A percentile compares a stretch with the other conserved stretches of the same genome.
Conservation (phyloP, 2,113 vertebrate genomes). For the Alectura lathami region DNA sequence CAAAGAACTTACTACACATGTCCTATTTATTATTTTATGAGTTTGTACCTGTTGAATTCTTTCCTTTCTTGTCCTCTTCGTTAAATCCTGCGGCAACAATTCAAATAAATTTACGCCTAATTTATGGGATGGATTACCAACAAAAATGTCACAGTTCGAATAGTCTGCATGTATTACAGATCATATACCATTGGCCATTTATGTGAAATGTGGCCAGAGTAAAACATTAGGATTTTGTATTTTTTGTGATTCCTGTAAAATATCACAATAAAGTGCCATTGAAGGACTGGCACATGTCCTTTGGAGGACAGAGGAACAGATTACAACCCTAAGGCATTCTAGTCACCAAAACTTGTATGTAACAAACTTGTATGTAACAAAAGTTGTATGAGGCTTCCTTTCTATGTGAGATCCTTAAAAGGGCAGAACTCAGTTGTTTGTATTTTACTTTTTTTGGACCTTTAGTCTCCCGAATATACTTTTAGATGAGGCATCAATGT, state of each 20-base stretch:
- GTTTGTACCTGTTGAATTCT: neutral
- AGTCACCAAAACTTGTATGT: neutral
- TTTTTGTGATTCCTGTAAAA: neutral
- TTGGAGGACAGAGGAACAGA: neutral
- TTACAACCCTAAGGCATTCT: neutral
- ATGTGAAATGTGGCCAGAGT: neutral
- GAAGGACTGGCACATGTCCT: neutral
- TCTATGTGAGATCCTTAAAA: neutral
- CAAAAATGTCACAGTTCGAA: neutral
- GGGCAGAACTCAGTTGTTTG: rapidly evolving
- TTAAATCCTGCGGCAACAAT: neutral
- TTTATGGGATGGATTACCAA: neutral
- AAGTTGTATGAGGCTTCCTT: neutral
- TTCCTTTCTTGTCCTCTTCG: neutral
- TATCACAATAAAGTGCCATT: neutral
- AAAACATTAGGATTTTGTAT: neutral
- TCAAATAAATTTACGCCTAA: neutral
- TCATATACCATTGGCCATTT: neutral
- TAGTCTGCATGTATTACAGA: neutral
- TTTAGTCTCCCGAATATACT: neutral
- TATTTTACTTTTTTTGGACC: neutral
- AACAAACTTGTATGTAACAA: no score
- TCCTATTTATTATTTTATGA: neutral
- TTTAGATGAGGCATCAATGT: neutral
- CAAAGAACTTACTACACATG: neutral